Base-by-base conservation (phyloP, 2,888 invertebrate species). In the Pollenia angustigena region DNA sequence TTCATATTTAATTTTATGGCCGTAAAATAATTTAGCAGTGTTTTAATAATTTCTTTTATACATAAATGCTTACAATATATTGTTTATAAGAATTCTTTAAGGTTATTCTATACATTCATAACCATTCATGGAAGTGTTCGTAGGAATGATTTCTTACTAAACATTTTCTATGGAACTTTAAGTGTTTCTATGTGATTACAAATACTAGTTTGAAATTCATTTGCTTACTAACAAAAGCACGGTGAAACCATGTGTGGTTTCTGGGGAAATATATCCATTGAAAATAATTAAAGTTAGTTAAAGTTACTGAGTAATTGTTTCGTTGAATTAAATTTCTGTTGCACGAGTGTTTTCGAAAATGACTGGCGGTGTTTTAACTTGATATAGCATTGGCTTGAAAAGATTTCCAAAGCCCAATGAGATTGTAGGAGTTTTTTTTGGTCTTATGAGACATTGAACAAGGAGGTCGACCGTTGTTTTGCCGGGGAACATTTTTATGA, bases 151-250 rank as follows among this genome's bases (percentile, higher is more conserved):
- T 58, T 50, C 48, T 72, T 48, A 58, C 46, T 14, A 78, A 16
- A 66, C 16, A 2, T 48, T 16, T 44, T 44, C 9, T 11, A 64
- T 52, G 40, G 14, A 58, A 78, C 40, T 58, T 78, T 10, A 78
- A 68, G 58, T 78, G 68, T 78, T 78, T 68, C 78, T 58, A 14
- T 56, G 16, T 32, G 16, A 48, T 48, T 56, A 12, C 64, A 76
- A 76, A 46, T 23, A 46, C 16, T 16, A 66, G 8, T 4, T 23
- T 2, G 1, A 32, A 32, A 32, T 32, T 32, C 32, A 6, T 32
- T 32, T 6, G 32, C 6, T 32, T 76, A 76, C 14, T 44, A n/a
- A 44, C 23, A 64, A 44, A 42, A 66, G 44, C 16, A 16, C 1
- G 12, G 46, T 16, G 16, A 12, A 2, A 11, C n/a, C 52, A 3